These are phyloP conservation scores for Halesus radiatus DNA, from an alignment of 1,140 invertebrate genomes.

Conservation along the genomic window DNA sequence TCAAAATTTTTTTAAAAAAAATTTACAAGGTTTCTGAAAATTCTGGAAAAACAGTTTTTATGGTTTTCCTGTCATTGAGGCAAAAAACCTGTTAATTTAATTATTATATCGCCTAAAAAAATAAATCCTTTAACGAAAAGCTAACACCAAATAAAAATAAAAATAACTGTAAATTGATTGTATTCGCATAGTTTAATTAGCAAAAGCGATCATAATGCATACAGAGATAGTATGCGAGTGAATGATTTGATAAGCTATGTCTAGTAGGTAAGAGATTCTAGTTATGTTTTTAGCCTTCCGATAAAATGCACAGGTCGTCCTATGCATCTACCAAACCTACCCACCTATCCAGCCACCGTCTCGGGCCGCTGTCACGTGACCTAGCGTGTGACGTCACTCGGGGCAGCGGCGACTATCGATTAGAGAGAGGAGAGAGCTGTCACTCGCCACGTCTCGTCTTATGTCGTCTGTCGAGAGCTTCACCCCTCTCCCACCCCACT, in stretches of 20 bases:
- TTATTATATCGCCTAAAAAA: too few relatives aligned
- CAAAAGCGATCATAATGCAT: too few relatives aligned
- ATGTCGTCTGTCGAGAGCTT: constrained; percentile 53
- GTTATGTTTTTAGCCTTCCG: background rate
- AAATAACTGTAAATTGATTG: too few relatives aligned
- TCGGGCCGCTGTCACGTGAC: background rate
- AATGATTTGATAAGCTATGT: background rate
- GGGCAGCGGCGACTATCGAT: constrained; percentile 51
- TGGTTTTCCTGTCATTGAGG: too few relatives aligned
- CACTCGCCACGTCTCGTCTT: constrained; percentile 57
- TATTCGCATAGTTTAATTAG: too few relatives aligned
- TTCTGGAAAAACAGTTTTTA: too few relatives aligned
- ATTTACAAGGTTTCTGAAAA: too few relatives aligned
- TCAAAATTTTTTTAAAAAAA: too few relatives aligned
- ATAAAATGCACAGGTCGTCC: background rate
- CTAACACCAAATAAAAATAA: too few relatives aligned
- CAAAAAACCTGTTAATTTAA: too few relatives aligned
- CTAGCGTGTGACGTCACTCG: constrained; percentile 33
- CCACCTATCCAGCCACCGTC: background rate
- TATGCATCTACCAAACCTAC: background rate
- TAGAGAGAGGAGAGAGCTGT: constrained; percentile 52
- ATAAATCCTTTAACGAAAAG: too few relatives aligned
- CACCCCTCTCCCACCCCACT: background rate
- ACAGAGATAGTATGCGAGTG: too few relatives aligned
- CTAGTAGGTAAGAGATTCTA: background rate